Evolutionary conservation across 2,888 invertebrate species (phyloP).

Genomic region (Stenodema calcarata): DNA sequence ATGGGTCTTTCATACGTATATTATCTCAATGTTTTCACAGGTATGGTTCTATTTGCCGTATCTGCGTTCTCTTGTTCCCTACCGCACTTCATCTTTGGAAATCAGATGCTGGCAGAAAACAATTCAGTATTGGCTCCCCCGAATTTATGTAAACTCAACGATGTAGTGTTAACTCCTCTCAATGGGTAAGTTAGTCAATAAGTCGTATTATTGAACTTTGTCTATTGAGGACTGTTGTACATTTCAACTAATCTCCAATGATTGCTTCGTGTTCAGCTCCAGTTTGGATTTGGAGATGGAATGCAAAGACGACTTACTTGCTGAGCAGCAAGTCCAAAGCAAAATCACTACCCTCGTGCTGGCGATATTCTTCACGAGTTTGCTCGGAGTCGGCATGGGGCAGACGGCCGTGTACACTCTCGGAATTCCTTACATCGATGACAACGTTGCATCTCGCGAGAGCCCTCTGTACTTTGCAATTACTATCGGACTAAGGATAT

Average conservation of each 20-base stretch:
- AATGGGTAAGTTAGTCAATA: constrained; percentile 18
- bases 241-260: too few relatives aligned
- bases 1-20: neutral
- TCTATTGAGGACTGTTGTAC: too few relatives aligned
- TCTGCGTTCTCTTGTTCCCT: constrained; percentile 86
- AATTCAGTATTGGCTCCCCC: constrained; percentile 52
- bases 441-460: constrained; percentile 90
- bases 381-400: constrained; percentile 88
- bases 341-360: constrained; percentile 82
- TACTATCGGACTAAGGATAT: constrained; percentile 87
- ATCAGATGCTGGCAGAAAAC: constrained; percentile 69
- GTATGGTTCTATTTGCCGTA: constrained; percentile 83
- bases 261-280: neutral
- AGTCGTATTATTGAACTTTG: neutral
- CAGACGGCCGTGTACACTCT: constrained; percentile 91
- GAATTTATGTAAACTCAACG: constrained; percentile 46
- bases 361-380: constrained; percentile 85
- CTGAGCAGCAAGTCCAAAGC: constrained; percentile 73
- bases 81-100: constrained; percentile 86
- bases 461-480: constrained; percentile 93
- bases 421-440: constrained; percentile 92
- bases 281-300: constrained; percentile 38
- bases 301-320: constrained; percentile 70
- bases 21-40: neutral
- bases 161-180: neutral